A percentile compares a stretch with the other conserved stretches of the same genome.
phyloP scores from a whole-genome alignment of 2,113 vertebrate species.

The Hydrolagus affinis region DNA sequence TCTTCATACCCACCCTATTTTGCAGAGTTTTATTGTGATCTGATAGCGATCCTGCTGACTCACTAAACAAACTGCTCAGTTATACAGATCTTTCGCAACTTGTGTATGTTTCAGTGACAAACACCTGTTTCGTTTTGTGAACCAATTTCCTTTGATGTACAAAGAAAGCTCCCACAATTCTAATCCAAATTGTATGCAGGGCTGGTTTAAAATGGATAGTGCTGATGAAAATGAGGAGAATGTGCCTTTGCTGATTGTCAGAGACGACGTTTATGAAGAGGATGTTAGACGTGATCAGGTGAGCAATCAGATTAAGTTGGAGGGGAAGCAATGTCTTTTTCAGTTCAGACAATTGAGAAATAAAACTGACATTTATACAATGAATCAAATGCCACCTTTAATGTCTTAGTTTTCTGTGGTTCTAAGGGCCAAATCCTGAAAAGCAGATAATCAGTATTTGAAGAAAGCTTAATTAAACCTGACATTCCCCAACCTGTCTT shows the following conservation, averaged over 20 bases:
- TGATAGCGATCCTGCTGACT: not conserved
- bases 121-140: not conserved
- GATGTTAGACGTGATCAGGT: not conserved
- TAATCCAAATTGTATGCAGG: not conserved
- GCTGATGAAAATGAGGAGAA: constrained; percentile 7
- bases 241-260: constrained; percentile 11
- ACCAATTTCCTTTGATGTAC: not conserved
- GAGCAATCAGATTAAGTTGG: not conserved
- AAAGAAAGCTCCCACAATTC: not conserved
- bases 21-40: not conserved
- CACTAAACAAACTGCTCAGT: not conserved
- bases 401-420: too few relatives aligned
- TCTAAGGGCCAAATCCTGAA: too few relatives aligned
- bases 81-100: not conserved
- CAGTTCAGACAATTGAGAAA: not conserved
- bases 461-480: too few relatives aligned
- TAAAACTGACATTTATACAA: not conserved
- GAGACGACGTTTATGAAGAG: not conserved
- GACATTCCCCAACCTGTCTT: too few relatives aligned
- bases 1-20: not conserved
- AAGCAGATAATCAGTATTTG: too few relatives aligned
- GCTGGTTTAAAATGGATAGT: constrained; percentile 12
- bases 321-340: not conserved
- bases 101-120: not conserved
- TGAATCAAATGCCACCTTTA: too few relatives aligned